Base-by-base conservation (phyloP, 2,888 invertebrate species). In the Diarsia dahlii region DNA sequence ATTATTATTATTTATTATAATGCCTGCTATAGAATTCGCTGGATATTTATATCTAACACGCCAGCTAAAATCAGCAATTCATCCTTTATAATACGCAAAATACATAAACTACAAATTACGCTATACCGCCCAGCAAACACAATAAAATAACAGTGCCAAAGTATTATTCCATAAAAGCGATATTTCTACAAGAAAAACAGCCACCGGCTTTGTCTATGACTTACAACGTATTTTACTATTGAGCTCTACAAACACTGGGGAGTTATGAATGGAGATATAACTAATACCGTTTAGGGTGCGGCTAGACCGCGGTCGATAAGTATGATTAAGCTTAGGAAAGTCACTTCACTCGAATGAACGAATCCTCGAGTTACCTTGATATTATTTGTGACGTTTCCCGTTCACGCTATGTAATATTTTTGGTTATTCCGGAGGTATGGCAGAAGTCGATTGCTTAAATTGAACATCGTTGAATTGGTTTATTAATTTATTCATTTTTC, bases 181-280 rank as follows among this genome's bases (percentile, higher is more conserved):
- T 69, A 58, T 62, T 8, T 56, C 18, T 58, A 34, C 54, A 23
- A 77, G 46, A 78, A 34, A 20, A 60, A 82, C 54, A 52, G 46
- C 45, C 52, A 67, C n/a, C 18, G 20, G 56, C 23, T 62, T 60
- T 69, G 68, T 68, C 64, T 69, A 69, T 73, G 70, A 72, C 76
- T 66, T 70, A 67, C 60, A 73, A 72, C 63, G 50, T 76, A 80
- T 80, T 83, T 83, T 50, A 67, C 63, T 67, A 71, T 67, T 56
- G 63, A 74, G n/a, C 54, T 58, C n/a, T 52, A 48, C n/a, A 23
- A 64, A 82, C 64, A 74, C 10, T n/a, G 60, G 72, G n/a, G 46
- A 63, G 20, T 20, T 34, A 28, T 39, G 13, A 70, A 67, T 70
- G 73, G 52, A 72, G 45, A 8, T 8, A 45, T 8, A 23, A 63